Percentiles rank a stretch among this genome's conserved stretches.
Evolutionary conservation across 1,140 invertebrate species (phyloP).

Genomic region (Lordiphosa mommai): DNA sequence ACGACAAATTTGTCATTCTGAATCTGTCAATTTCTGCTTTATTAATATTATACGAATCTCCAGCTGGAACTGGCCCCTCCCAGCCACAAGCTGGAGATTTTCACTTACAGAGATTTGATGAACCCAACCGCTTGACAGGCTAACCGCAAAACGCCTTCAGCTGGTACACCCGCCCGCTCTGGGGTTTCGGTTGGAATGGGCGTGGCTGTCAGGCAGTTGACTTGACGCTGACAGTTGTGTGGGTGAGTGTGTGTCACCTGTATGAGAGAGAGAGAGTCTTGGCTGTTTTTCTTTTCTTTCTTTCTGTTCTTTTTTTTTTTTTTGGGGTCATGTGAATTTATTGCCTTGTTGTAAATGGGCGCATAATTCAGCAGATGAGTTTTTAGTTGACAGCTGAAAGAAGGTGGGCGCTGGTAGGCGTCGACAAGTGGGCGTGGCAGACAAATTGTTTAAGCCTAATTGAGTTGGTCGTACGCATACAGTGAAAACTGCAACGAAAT

Average conservation of each 20-base stretch:
- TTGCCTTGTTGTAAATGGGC: conserved; percentile 42
- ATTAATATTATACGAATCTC: conserved; percentile 68
- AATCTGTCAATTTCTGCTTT: conserved; percentile 78
- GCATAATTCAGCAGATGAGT: conserved; percentile 51
- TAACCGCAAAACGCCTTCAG: conserved; percentile 34
- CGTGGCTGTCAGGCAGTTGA: conserved; percentile 47
- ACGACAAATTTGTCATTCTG: conserved; percentile 77
- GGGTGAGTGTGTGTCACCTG: conserved; percentile 37
- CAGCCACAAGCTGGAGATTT: conserved; percentile 26
- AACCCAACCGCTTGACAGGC: conserved; percentile 46
- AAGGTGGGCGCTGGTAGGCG: background rate
- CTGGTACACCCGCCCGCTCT: background rate
- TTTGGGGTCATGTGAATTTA: conserved; percentile 35
- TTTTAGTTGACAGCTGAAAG: conserved; percentile 42
- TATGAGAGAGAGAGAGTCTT: conserved; percentile 7
- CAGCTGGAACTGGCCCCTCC: conserved; percentile 17
- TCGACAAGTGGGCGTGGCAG: background rate
- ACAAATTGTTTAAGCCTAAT: conserved; percentile 24
- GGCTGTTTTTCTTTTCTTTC: background rate
- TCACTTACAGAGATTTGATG: conserved; percentile 70
- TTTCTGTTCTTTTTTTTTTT: background rate
- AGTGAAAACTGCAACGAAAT: background rate
- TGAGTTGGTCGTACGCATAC: conserved; percentile 10
- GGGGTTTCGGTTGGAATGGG: conserved; percentile 14
- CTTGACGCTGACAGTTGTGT: conserved; percentile 54